Evolutionary conservation across 2,888 invertebrate species (phyloP), one percentile per base, ranked within the genome.

Genomic region (Eupithecia tripunctaria): DNA sequence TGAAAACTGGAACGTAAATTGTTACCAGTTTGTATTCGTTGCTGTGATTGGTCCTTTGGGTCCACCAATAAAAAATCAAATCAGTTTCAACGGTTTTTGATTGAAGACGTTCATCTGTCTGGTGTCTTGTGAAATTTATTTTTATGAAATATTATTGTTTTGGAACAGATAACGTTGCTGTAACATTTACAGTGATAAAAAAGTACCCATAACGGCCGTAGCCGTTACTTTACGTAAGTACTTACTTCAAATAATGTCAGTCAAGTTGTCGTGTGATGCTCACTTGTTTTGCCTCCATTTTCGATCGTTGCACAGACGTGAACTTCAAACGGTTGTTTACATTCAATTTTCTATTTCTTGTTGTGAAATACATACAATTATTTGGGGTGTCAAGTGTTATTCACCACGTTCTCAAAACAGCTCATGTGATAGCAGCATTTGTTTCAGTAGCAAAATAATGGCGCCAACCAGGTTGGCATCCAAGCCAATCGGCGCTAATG

Each of bases 381-480:
- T 78, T 18, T 38, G 29, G 67, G 32, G 64, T 56, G 43, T 70
- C 59, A 63, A 56, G 72, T 78, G 74, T 74, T 72, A 81, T 78
- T 81, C 76, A 70, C 63, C 72, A 79, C 76, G 72, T 79, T 81
- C 71, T 81, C 81, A 64, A 76, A 73, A 29, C 67, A 81, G 81
- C 81, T 79, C 89, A 51, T 56, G 14, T 25, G 56, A 56, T 56
- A 56, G 25, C 25, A 25, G 56, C 25, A 56, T 25, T 51, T 86
- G 83, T 91, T 89, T 83, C 87, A 89, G 88, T 86, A 82, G 75
- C 77, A 80, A 79, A 77, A 86, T 81, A 89, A 96, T 96, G 96
- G 96, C 96, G 89, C 96, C 96, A 87, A 94, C 95, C 73, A 95
- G 95, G 91, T 89, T 95, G 91, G 88, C 95, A 84, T 94, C 93